Percentiles rank a stretch among this genome's conserved stretches.
Evolutionary conservation across 2,888 invertebrate genomes (phyloP).

Genomic region (Druceiella hillmani): DNA sequence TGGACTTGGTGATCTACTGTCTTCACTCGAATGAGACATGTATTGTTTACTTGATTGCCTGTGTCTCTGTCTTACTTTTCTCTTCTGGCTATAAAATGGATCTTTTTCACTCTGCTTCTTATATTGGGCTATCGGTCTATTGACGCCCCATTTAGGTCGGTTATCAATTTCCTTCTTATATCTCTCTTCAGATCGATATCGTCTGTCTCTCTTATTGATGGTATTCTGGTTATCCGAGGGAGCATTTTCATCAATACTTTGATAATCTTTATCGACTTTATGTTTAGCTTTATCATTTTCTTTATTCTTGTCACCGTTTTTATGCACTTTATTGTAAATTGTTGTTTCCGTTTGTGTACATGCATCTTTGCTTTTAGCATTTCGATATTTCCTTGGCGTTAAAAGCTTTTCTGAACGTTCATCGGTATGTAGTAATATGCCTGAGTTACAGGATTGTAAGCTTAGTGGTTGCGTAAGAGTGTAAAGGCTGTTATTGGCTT

Average conservation of each 20-base stretch:
- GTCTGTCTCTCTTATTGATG: slow-evolving; percentile 47
- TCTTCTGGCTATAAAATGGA: slow-evolving; percentile 70
- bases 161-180: slow-evolving; percentile 55
- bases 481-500: slow-evolving; percentile 41
- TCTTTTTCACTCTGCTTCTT: slow-evolving; percentile 88
- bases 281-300: slow-evolving; percentile 35
- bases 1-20: slow-evolving; percentile 56
- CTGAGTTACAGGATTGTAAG: slow-evolving; percentile 37
- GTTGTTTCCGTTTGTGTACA: slow-evolving; percentile 62
- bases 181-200: slow-evolving; percentile 50
- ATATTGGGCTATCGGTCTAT: slow-evolving; percentile 74
- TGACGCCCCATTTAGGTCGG: slow-evolving; percentile 71
- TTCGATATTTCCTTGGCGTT: slow-evolving; percentile 47
- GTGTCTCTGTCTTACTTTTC: slow-evolving; percentile 61
- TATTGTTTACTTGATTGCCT: slow-evolving; percentile 53
- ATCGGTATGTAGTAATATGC: slow-evolving; percentile 34
- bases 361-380: slow-evolving; percentile 51
- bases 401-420: slow-evolving; percentile 35
- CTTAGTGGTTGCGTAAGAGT: slow-evolving; percentile 30
- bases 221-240: slow-evolving; percentile 46
- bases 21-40: slow-evolving; percentile 56
- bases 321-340: slow-evolving; percentile 7
- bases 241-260: slow-evolving; percentile 47
- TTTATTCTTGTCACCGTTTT: slow-evolving; percentile 28
- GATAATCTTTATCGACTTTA: slow-evolving; percentile 47